Conservation (phyloP, 1,140 invertebrate species). For the Thalassaphorura encarpata region DNA sequence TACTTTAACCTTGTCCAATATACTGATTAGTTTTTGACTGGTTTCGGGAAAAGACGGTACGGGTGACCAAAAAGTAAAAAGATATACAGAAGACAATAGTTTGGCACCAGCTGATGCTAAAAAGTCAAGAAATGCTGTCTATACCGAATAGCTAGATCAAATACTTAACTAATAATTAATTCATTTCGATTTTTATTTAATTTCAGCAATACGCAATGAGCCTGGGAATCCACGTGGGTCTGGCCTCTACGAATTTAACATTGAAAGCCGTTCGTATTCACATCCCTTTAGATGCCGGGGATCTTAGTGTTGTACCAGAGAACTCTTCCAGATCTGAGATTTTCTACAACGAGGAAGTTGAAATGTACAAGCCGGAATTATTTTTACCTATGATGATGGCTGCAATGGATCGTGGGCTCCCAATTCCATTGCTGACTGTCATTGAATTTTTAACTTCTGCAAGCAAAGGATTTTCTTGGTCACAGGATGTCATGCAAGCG, state of each 20-base stretch:
- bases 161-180: no score
- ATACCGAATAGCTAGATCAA: no score
- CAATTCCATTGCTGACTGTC: constrained; percentile 26
- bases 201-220: constrained; percentile 15
- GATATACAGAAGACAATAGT: no score
- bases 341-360: constrained; percentile 29
- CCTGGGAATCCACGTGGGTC: constrained; percentile 25
- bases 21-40: no score
- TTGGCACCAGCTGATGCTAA: no score
- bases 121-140: no score
- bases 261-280: constrained; percentile 2
- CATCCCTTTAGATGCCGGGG: neutral
- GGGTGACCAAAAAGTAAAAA: no score
- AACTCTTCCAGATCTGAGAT: neutral
- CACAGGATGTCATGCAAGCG: constrained; percentile 25
- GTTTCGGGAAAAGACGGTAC: no score
- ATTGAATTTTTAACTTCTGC: constrained; percentile 20
- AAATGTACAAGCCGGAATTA: constrained; percentile 16
- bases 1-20: no score
- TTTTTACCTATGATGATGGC: constrained; percentile 14
- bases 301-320: neutral
- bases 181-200: no score
- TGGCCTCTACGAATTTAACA: constrained; percentile 25
- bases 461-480: constrained; percentile 22
- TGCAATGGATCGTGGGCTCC: constrained; percentile 17